phyloP scores from a whole-genome alignment of 2,113 vertebrate genomes.

The Entomyzon cyanotis region DNA sequence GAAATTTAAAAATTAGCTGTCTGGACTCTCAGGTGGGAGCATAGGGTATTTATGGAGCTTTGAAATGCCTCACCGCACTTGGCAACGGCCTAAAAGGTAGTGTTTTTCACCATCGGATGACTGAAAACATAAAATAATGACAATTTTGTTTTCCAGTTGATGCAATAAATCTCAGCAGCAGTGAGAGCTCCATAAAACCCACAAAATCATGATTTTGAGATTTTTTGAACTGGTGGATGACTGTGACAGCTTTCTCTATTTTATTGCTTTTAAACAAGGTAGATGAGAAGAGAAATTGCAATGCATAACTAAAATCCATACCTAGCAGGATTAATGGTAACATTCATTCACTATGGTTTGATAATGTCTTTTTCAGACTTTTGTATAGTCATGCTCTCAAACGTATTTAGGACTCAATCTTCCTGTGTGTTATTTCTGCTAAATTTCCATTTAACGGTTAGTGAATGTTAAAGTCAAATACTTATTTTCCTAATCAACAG shows the following conservation, averaged over 20 bases:
- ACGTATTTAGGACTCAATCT: neutral
- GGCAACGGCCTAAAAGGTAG: neutral
- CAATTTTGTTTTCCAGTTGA: neutral
- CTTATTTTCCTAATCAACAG: neutral
- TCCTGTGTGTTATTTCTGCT: neutral
- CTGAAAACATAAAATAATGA: neutral
- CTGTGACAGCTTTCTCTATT: neutral
- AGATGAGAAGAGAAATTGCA: neutral
- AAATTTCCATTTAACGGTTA: neutral
- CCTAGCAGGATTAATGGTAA: neutral
- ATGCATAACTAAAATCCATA: neutral
- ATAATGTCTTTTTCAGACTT: neutral
- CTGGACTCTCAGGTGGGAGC: neutral
- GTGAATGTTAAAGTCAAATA: neutral
- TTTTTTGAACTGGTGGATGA: neutral
- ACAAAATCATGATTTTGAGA: neutral
- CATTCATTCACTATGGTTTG: neutral
- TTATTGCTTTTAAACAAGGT: neutral
- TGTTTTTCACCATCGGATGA: conserved; percentile 1
- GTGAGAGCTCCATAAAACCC: neutral
- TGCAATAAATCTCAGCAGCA: neutral
- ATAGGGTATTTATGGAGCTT: neutral
- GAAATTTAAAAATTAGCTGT: neutral
- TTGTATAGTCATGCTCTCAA: neutral
- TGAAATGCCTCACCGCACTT: neutral